Conservation (phyloP, 2,888 invertebrate species). For the Ochlodes sylvanus region DNA sequence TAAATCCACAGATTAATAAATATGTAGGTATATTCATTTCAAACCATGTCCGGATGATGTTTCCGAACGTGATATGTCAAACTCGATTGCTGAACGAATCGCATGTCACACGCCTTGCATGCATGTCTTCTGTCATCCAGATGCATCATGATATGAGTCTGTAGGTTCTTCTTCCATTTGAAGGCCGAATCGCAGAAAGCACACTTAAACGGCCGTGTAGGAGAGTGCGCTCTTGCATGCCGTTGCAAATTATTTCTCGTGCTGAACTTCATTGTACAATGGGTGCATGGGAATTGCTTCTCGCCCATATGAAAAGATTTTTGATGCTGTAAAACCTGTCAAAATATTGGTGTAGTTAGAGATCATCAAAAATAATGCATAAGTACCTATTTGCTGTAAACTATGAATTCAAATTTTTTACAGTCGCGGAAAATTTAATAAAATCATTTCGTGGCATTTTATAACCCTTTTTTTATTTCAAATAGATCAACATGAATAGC, state of each 20-base stretch:
- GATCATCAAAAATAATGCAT: no score
- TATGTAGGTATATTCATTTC: not conserved
- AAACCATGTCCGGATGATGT: conserved; percentile 49
- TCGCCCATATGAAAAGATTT: conserved; percentile 60
- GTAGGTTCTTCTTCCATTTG: conserved; percentile 50
- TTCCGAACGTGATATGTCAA: conserved; percentile 56
- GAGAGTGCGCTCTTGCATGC: conserved; percentile 50
- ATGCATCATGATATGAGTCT: conserved; percentile 55
- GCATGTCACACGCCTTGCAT: conserved; percentile 55
- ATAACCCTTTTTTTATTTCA: no score
- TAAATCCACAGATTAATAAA: not conserved
- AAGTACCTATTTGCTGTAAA: no score
- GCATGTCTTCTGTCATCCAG: conserved; percentile 52
- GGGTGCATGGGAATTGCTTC: conserved; percentile 48
- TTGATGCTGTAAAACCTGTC: conserved; percentile 50
- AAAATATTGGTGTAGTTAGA: not conserved
- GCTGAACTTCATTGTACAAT: conserved; percentile 50
- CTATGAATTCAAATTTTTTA: no score
- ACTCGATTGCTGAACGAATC: conserved; percentile 58
- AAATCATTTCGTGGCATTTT: no score
- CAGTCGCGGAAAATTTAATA: no score
- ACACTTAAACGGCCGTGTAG: conserved; percentile 53
- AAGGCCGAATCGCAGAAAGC: conserved; percentile 58
- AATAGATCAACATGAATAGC: no score
- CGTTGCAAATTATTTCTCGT: conserved; percentile 42